These are phyloP conservation scores for Semicossyphus pulcher DNA, from an alignment of 2,113 vertebrate genomes.

Conservation along the genomic window DNA sequence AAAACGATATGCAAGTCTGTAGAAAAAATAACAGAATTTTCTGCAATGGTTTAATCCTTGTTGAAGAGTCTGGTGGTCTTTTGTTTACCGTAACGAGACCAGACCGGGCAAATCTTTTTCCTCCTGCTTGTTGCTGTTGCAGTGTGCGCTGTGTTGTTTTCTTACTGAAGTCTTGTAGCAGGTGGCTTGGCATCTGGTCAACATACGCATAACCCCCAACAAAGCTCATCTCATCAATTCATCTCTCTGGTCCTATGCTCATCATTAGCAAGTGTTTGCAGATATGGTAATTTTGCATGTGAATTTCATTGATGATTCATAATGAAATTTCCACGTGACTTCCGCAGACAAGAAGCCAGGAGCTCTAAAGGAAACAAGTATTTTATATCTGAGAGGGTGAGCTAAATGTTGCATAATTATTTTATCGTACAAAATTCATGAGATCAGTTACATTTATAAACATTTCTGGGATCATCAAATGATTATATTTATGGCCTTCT, in stretches of 20 bases:
- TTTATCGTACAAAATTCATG: background rate
- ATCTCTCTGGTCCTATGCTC: conserved; percentile 53
- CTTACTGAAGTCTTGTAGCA: conserved; percentile 37
- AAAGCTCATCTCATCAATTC: conserved; percentile 53
- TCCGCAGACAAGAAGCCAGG: conserved; percentile 5
- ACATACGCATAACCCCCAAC: conserved; percentile 52
- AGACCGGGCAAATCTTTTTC: conserved; percentile 1
- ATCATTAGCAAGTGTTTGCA: conserved; percentile 48
- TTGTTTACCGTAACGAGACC: background rate
- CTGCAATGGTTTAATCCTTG: background rate
- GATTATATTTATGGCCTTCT: conserved; percentile 36
- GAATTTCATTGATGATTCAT: conserved; percentile 48
- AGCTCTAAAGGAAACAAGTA: background rate
- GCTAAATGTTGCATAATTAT: background rate
- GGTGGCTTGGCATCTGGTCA: conserved; percentile 69
- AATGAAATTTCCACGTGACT: conserved; percentile 31
- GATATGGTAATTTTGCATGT: conserved; percentile 47
- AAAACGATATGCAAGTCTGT: background rate
- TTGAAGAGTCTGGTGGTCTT: conserved; percentile 8
- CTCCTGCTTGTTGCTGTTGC: conserved; percentile 21
- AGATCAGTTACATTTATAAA: background rate
- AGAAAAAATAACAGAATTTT: background rate
- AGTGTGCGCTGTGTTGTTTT: background rate
- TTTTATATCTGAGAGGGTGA: background rate
- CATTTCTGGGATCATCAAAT: conserved; percentile 31